Evolutionary conservation across 2,113 vertebrate genomes (phyloP).

Genomic region (Pteropus alecto): DNA sequence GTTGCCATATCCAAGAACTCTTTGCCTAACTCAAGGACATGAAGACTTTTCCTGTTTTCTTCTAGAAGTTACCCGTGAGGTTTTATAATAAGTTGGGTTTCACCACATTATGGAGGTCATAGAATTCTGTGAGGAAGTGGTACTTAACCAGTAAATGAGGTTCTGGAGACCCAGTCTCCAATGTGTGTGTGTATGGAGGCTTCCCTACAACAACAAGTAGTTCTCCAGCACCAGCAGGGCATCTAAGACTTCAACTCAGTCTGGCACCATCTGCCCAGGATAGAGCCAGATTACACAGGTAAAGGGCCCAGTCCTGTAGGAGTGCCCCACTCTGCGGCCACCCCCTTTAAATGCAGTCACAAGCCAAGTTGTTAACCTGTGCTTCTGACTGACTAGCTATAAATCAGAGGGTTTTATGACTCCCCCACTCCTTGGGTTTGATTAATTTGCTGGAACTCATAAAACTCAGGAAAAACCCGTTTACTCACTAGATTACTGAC

Average conservation of each 20-base stretch:
- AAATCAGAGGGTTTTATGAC: neutral
- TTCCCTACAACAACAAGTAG: neutral
- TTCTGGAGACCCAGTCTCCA: neutral
- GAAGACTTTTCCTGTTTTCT: neutral
- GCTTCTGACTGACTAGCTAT: neutral
- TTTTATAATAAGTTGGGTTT: neutral
- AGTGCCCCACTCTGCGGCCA: neutral
- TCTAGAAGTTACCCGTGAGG: neutral
- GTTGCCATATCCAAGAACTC: neutral
- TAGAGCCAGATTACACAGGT: neutral
- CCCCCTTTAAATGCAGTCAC: neutral
- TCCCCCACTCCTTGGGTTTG: neutral
- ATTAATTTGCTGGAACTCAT: neutral
- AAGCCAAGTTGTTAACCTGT: neutral
- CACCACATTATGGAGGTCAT: neutral
- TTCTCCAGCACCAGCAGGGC: neutral
- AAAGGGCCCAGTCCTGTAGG: neutral
- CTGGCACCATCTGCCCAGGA: neutral
- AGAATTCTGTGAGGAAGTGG: neutral
- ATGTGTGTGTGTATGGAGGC: neutral
- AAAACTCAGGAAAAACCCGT: neutral
- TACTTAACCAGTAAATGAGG: neutral
- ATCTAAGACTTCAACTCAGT: neutral
- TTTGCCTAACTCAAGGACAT: neutral
- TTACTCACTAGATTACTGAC: neutral